A percentile compares a stretch with the other conserved stretches of the same genome.
These are phyloP conservation scores for Beroe forskalii DNA, from an alignment of 37 sponge, comb jelly and placozoan species.

Conservation along the genomic window DNA sequence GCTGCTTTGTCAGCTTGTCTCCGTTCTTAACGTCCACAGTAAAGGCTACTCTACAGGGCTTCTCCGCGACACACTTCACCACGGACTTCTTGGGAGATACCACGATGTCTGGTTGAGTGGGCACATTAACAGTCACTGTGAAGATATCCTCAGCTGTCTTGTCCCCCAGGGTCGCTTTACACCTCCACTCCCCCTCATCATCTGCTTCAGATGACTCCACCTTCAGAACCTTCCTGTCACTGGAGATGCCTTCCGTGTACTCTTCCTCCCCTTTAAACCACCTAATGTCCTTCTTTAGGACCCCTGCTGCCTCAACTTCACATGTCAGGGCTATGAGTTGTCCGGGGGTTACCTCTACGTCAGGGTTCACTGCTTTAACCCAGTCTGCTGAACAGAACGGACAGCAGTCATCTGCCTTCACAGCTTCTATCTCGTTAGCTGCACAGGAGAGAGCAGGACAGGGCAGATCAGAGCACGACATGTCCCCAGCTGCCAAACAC, in stretches of 20 bases:
- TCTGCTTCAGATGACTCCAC: neutral
- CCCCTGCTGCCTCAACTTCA: neutral
- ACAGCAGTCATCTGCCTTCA: neutral
- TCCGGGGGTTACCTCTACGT: neutral
- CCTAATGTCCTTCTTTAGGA: neutral
- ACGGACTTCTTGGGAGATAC: too few species aligned
- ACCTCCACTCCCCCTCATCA: neutral
- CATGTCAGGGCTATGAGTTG: neutral
- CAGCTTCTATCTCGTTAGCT: neutral
- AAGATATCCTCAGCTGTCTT: neutral
- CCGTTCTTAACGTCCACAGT: too few species aligned
- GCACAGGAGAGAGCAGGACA: neutral
- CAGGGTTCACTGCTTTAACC: slow-evolving; percentile 3
- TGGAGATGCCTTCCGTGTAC: neutral
- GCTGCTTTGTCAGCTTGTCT: too few species aligned
- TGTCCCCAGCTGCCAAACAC: neutral
- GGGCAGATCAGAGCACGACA: neutral
- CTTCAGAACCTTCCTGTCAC: neutral
- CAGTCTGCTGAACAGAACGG: neutral
- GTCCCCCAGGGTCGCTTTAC: neutral
- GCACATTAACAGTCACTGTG: neutral
- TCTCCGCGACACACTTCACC: too few species aligned
- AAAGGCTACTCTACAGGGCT: too few species aligned
- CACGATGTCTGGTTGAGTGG: too few species aligned
- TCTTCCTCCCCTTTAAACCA: neutral